Percentiles rank a stretch among this genome's conserved stretches.
These are phyloP conservation scores for Danio tinwini DNA, from an alignment of 2,797 vertebrate genomes.

Conservation along the genomic window DNA sequence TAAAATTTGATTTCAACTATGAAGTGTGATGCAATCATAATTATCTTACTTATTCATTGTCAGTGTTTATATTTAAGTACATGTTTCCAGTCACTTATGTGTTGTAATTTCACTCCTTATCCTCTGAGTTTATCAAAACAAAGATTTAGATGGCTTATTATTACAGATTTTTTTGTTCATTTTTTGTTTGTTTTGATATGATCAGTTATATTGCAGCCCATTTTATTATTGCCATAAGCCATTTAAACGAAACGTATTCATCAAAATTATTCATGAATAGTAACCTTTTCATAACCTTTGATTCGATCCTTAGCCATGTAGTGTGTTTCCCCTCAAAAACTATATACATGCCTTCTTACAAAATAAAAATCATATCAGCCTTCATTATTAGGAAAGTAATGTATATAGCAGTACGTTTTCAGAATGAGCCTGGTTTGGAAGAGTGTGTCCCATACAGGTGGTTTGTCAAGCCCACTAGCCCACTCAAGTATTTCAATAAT, in stretches of 20 bases:
- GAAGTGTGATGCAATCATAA: neutral
- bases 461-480: no score
- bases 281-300: neutral
- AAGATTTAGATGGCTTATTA: neutral
- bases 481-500: no score
- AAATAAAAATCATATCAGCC: neutral
- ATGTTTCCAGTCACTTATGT: neutral
- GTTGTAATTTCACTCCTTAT: neutral
- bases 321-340: neutral
- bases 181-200: no score
- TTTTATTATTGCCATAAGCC: neutral
- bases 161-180: neutral
- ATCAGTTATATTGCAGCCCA: neutral
- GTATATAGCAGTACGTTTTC: no score
- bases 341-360: neutral
- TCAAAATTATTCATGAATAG: neutral
- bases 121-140: neutral
- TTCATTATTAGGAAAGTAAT: neutral
- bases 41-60: neutral
- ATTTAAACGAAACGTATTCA: no score
- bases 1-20: neutral
- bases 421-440: no score
- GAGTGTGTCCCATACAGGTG: no score
- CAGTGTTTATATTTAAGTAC: neutral
- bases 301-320: neutral